Evolutionary conservation across 2,888 invertebrate genomes (phyloP).

Genomic region (Idaea aversata): DNA sequence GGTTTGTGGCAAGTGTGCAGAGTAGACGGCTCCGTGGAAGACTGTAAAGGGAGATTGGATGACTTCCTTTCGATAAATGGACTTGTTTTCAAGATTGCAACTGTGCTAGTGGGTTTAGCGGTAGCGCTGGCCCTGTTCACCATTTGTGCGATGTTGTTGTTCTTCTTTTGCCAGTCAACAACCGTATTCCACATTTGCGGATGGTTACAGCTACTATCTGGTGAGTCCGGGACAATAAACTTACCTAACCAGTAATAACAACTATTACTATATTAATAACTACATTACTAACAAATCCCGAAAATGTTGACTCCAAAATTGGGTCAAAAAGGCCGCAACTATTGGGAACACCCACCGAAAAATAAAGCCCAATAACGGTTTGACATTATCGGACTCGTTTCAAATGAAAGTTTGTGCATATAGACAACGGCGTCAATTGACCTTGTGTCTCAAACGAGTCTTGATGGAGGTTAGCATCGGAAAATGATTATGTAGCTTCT

Average conservation of each 20-base stretch:
- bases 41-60: constrained; percentile 91
- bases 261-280: neutral
- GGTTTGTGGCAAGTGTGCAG: constrained; percentile 95
- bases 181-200: constrained; percentile 96
- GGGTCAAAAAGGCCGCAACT: neutral
- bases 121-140: constrained; percentile 92
- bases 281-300: neutral
- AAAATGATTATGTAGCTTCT: constrained; percentile 34
- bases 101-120: constrained; percentile 92
- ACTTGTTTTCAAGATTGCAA: constrained; percentile 91
- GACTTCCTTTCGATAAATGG: constrained; percentile 91
- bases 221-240: constrained; percentile 77
- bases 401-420: constrained; percentile 48
- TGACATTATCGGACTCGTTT: constrained; percentile 28
- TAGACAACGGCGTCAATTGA: constrained; percentile 35
- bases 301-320: neutral
- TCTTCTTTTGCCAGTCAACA: constrained; percentile 95
- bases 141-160: constrained; percentile 93
- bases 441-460: constrained; percentile 33
- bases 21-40: constrained; percentile 87
- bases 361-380: constrained; percentile 25
- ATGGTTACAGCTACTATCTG: constrained; percentile 97
- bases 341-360: constrained; percentile 10
- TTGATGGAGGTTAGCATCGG: constrained; percentile 19
- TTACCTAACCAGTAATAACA: neutral